Conservation (phyloP, 2,113 vertebrate species). For the Oreochromis aureus region DNA sequence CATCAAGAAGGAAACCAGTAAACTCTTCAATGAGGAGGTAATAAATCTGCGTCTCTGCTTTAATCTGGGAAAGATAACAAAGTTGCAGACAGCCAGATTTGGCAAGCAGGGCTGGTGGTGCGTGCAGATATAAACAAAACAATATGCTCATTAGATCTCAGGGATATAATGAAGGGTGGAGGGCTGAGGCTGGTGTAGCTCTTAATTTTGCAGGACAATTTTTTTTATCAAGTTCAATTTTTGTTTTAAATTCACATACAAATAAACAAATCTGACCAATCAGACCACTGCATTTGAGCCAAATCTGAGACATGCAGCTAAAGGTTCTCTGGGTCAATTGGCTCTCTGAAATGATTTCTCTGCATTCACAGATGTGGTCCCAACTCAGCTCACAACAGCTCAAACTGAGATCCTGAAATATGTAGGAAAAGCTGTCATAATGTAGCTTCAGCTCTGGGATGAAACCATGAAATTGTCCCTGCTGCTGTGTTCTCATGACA, state of each 20-base stretch:
- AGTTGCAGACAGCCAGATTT: rapidly evolving
- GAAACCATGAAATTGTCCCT: background rate
- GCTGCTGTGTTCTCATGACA: rapidly evolving
- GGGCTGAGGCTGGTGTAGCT: background rate
- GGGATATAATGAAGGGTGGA: background rate
- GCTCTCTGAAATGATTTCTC: background rate
- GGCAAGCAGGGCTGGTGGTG: background rate
- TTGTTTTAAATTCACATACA: rapidly evolving
- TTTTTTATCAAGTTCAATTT: background rate
- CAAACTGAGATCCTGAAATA: background rate
- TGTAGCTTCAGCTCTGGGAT: background rate
- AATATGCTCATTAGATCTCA: background rate
- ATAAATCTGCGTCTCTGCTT: background rate
- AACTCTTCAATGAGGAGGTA: constrained; percentile 93
- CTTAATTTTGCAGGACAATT: background rate
- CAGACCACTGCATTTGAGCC: background rate
- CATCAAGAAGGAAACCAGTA: constrained; percentile 88
- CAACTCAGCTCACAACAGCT: background rate
- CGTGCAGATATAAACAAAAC: background rate
- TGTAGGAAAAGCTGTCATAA: rapidly evolving
- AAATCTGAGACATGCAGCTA: background rate
- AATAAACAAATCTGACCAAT: background rate
- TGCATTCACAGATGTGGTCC: rapidly evolving
- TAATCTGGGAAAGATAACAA: background rate
- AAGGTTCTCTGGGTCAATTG: rapidly evolving